Evolutionary conservation across 2,888 invertebrate species (phyloP), one percentile per base, ranked within the genome.

Genomic region (Cataglyphis albicans): DNA sequence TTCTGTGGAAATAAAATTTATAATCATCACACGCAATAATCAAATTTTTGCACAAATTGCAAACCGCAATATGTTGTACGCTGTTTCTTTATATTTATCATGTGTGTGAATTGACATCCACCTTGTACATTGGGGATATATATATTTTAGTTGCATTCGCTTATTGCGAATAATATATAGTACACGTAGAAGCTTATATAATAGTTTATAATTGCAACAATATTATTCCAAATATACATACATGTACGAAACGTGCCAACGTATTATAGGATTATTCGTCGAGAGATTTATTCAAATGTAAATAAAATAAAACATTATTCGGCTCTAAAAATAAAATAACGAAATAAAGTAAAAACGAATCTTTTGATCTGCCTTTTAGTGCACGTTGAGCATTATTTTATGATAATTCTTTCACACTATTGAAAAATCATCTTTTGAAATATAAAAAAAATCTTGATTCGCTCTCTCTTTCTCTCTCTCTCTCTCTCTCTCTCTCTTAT

Each of bases 361-460:
- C 4, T n/a, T 29, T 44, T 41, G 12, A 25, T 61, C 18, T n/a
- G 10, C 44, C 15, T 18, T 73, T 38, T 32, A 32, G 32, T 32
- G 38, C 32, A 21, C 0, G 0, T 29, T 12, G 5, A 32, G 7
- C 35, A 32, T 41, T 70, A 52, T n/a, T n/a, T 32, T 0, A 35
- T 21, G 21, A 44, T 44, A 12, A 41, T 41, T 41, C 12, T 12
- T 12, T 41, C 3, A 12, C 3, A 12, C 15, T 7, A 44, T n/a
- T 29, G 41, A 61, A 74, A 74, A 61, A 74, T 74, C 15, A 48
- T 44, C 9, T 4, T 7, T 44, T 18, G 44, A 15, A 59, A 29
- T n/a, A 35, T 25, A 55, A 65, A 41, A 52, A 52, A 52, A 75
- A 25, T 38, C 25, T 3, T 10, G 38, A 75, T 38, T 73, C 29